Conservation (phyloP, 2,113 vertebrate species). For the Mixornis gularis region DNA sequence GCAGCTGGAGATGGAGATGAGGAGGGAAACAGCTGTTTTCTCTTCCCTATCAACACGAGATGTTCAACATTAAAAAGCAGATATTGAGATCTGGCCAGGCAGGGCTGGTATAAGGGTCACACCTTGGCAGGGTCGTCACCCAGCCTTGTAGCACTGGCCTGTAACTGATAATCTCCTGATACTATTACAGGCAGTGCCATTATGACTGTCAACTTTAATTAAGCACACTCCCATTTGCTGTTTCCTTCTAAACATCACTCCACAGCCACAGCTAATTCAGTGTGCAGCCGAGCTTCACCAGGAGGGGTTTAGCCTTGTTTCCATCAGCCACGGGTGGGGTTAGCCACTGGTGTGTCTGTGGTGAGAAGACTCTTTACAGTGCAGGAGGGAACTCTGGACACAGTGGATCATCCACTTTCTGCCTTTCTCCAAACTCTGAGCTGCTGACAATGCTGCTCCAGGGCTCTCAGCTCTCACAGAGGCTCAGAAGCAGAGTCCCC, state of each 20-base stretch:
- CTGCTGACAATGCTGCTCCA: background rate
- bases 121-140: background rate
- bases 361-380: background rate
- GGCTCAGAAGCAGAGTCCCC: background rate
- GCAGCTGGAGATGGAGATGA: background rate
- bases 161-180: conserved; percentile 38
- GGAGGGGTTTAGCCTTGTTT: background rate
- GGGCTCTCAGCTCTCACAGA: rapidly evolving
- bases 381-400: rapidly evolving
- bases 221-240: background rate
- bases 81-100: background rate
- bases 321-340: background rate
- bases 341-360: background rate
- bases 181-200: conserved; percentile 37
- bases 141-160: background rate
- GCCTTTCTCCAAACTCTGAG: background rate
- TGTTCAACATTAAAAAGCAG: background rate
- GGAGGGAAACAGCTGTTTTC: background rate
- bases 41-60: background rate
- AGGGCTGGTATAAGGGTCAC: background rate
- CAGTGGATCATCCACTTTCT: background rate
- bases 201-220: conserved; percentile 57
- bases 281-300: background rate
- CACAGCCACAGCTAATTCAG: background rate
- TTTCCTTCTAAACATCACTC: conserved; percentile 26